Evolutionary conservation across 2,888 invertebrate genomes (phyloP), one percentile per base, ranked within the genome.

Genomic region (Andrena chrysosceles): DNA sequence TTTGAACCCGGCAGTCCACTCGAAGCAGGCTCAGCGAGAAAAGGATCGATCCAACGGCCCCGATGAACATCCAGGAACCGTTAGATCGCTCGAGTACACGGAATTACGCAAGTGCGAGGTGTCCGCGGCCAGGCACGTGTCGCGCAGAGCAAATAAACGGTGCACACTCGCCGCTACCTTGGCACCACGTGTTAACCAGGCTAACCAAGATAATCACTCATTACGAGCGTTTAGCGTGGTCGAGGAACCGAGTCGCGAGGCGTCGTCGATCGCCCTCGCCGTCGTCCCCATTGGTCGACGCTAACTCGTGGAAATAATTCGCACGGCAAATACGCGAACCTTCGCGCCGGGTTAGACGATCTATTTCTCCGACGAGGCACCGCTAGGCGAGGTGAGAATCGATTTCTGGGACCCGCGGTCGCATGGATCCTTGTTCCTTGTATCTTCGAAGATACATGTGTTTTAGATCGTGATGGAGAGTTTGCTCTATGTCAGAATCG

Each of bases 131-230:
- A 77, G 90, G 90, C 91, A 91, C 91, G 90, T 91, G 91, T 88
- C 91, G 83, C 80, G 75, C 75, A 33, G 78, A 82, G 83, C 86
- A 87, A 89, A 90, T 82, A 87, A 81, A 85, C 70, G 81, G 81
- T 89, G 81, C 83, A 84, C 84, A 85, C 81, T 82, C 72, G 77
- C 81, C 86, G 85, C 88, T 89, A 88, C 89, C 92, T 91, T 90
- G 91, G 90, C 85, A 86, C 86, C 90, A 90, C 90, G 92, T 92
- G 93, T 93, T 93, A 93, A 93, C 91, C 91, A 92, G 91, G 83
- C 93, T 93, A 93, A 93, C 92, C 90, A 89, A 93, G 92, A 92
- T 93, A 93, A 93, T 93, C 91, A 91, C 91, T 93, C 91, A 91
- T 93, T 93, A 93, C 93, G 88, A 91, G 89, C 90, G 88, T 92